Evolutionary conservation across 2,113 vertebrate genomes (phyloP).

Genomic region (Clinocottus analis): DNA sequence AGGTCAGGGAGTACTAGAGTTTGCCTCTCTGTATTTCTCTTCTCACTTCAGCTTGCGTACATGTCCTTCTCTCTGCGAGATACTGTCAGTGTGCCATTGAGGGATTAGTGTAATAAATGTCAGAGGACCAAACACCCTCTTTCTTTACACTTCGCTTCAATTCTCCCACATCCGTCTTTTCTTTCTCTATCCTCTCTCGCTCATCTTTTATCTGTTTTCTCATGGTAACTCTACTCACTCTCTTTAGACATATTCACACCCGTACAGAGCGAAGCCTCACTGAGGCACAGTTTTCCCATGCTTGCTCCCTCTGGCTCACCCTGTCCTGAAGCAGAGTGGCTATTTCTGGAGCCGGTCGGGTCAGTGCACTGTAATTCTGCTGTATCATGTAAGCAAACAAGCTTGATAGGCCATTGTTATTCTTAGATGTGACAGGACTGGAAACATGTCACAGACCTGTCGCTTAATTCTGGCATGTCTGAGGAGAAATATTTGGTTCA

Average conservation of each 20-base stretch:
- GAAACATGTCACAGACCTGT: slow-evolving; percentile 56
- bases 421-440: slow-evolving; percentile 70
- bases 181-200: not conserved
- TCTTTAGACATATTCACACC: slow-evolving; percentile 28
- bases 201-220: slow-evolving; percentile 20
- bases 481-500: not conserved
- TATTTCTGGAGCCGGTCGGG: slow-evolving; percentile 63
- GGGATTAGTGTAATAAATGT: slow-evolving; percentile 49
- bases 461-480: slow-evolving; percentile 9
- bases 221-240: slow-evolving; percentile 12
- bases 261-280: slow-evolving; percentile 11
- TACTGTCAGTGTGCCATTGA: slow-evolving; percentile 39
- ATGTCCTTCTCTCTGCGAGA: slow-evolving; percentile 16
- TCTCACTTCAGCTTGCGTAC: slow-evolving; percentile 33
- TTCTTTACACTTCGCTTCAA: slow-evolving; percentile 14
- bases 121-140: slow-evolving; percentile 19
- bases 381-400: slow-evolving; percentile 74
- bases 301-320: slow-evolving; percentile 40
- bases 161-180: slow-evolving; percentile 5
- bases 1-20: not conserved
- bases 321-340: slow-evolving; percentile 29
- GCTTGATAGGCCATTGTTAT: slow-evolving; percentile 74
- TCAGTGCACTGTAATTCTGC: slow-evolving; percentile 60
- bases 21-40: slow-evolving; percentile 8
- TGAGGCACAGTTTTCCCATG: slow-evolving; percentile 59